These are phyloP conservation scores for Circaetus cinerascens DNA, from an alignment of 2,113 vertebrate species.

Conservation along the genomic window DNA sequence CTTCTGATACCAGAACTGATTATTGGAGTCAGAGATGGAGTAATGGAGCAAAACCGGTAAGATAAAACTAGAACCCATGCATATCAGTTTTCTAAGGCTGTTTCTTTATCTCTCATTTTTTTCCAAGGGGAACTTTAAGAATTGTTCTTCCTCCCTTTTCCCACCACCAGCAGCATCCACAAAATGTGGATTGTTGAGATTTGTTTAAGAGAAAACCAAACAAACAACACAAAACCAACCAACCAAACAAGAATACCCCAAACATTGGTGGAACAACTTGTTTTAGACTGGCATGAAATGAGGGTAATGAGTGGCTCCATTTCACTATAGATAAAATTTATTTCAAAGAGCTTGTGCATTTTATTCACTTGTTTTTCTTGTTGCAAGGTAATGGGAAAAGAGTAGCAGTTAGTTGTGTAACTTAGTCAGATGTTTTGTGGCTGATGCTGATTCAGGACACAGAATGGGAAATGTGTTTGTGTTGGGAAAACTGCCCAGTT, in stretches of 20 bases:
- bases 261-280: neutral
- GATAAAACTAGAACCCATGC: accelerated
- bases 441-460: neutral
- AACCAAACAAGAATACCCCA: neutral
- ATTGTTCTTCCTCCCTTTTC: neutral
- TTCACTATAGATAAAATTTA: neutral
- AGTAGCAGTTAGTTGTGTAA: neutral
- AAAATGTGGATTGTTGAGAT: neutral
- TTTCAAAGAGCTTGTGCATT: neutral
- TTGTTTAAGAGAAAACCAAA: neutral
- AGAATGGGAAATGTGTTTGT: neutral
- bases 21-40: neutral
- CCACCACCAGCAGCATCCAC: neutral
- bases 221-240: neutral
- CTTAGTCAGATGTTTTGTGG: neutral
- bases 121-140: neutral
- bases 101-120: neutral
- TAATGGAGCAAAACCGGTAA: neutral
- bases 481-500: neutral
- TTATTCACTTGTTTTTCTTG: neutral
- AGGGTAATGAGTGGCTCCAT: accelerated
- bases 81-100: accelerated
- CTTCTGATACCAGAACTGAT: neutral
- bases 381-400: neutral
- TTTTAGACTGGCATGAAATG: accelerated